phyloP scores from a whole-genome alignment of 2,888 invertebrate genomes.

The Seira ritae region DNA sequence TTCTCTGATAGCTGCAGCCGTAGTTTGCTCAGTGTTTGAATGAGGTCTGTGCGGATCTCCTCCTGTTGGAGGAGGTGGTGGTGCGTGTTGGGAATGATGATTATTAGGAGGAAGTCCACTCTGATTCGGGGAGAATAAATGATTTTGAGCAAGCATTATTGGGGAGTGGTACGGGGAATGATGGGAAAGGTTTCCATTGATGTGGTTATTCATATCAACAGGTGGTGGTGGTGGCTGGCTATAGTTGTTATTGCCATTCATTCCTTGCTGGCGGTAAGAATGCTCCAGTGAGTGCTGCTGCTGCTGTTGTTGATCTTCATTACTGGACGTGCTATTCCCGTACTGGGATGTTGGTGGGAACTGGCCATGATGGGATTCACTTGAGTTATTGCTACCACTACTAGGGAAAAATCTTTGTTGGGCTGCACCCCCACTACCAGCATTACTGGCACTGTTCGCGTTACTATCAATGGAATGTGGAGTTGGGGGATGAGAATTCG shows the following conservation, averaged over 20 bases:
- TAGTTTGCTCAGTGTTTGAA: conserved; percentile 71
- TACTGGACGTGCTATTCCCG: conserved; percentile 68
- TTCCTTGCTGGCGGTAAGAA: conserved; percentile 74
- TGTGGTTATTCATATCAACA: conserved; percentile 78
- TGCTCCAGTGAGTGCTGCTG: conserved; percentile 59
- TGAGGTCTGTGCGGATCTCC: conserved; percentile 69
- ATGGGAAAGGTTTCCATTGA: conserved; percentile 61
- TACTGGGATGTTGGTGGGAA: conserved; percentile 72
- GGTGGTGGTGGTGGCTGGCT: conserved; percentile 66
- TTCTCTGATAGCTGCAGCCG: conserved; percentile 76
- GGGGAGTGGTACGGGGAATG: conserved; percentile 60
- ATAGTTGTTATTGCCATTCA: conserved; percentile 76
- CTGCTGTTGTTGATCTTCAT: conserved; percentile 39
- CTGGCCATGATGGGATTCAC: conserved; percentile 72
- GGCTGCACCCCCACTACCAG: conserved; percentile 41
- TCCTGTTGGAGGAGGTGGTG: conserved; percentile 47
- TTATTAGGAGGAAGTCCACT: conserved; percentile 74
- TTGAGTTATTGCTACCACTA: conserved; percentile 25
- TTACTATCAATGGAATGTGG: conserved; percentile 59
- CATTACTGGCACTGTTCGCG: conserved; percentile 32
- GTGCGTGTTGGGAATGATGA: conserved; percentile 75
- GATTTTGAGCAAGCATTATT: conserved; percentile 65
- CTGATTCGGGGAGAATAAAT: conserved; percentile 57
- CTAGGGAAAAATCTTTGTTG: conserved; percentile 60
- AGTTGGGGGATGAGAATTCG: conserved; percentile 65